Conservation (phyloP, 2,888 invertebrate species). For the Copidosoma aretas region DNA sequence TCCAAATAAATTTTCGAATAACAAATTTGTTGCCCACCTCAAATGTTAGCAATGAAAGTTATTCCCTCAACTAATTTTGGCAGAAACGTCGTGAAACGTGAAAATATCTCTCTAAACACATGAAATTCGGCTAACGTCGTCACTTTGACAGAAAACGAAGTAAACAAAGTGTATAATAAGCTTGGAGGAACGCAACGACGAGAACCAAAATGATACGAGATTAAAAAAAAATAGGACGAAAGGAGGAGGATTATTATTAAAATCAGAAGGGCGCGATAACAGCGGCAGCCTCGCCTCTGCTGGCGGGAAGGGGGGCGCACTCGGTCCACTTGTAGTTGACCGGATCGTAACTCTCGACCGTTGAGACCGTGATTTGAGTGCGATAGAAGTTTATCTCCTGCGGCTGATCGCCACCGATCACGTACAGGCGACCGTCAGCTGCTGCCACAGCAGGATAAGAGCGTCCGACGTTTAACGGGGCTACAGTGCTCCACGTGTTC, state of each 20-base stretch:
- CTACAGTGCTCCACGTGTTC: conserved; percentile 81
- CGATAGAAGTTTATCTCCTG: conserved; percentile 83
- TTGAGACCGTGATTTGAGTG: conserved; percentile 82
- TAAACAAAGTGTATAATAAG: neutral
- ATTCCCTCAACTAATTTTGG: neutral
- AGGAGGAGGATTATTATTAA: conserved; percentile 31
- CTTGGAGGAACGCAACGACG: neutral
- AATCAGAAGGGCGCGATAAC: conserved; percentile 71
- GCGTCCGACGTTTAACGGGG: conserved; percentile 76
- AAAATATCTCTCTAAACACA: neutral
- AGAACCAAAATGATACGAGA: neutral
- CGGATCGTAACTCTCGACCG: conserved; percentile 86
- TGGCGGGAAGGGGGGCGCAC: conserved; percentile 80
- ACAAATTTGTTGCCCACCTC: conserved; percentile 17
- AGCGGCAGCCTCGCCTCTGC: conserved; percentile 86
- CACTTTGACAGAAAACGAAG: conserved; percentile 1
- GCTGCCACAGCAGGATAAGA: conserved; percentile 87
- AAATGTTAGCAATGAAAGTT: neutral
- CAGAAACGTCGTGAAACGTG: conserved; percentile 1
- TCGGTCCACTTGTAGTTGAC: conserved; percentile 78
- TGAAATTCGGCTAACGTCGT: neutral
- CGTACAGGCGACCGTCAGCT: conserved; percentile 81
- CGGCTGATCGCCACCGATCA: conserved; percentile 85
- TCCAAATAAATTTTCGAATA: neutral
- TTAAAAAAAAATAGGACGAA: conserved; percentile 13